Evolutionary conservation across 2,797 vertebrate genomes (phyloP).

Genomic region (Sparidentex hasta): DNA sequence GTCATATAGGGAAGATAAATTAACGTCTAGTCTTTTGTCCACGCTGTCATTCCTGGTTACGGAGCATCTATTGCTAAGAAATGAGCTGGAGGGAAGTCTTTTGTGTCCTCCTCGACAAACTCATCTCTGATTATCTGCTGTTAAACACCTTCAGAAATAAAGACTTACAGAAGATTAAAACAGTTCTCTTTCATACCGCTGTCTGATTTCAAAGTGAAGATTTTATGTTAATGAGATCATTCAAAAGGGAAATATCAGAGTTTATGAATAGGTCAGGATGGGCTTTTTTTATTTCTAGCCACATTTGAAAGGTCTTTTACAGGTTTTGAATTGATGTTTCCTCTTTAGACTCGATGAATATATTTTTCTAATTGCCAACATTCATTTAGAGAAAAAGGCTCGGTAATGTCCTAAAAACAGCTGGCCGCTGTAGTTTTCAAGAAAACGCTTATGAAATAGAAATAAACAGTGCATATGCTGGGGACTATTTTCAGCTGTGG

Average conservation of each 20-base stretch:
- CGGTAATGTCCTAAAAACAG: background rate
- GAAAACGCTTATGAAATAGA: background rate
- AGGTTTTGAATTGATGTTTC: background rate
- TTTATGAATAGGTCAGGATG: background rate
- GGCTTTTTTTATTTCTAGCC: background rate
- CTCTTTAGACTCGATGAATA: no score
- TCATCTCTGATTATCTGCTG: constrained; percentile 52
- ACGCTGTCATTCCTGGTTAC: constrained; percentile 49
- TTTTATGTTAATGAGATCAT: constrained; percentile 11
- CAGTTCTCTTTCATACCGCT: constrained; percentile 6
- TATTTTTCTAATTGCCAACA: background rate
- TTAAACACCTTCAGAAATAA: constrained; percentile 47
- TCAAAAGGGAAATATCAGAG: constrained; percentile 1
- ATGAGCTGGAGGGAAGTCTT: constrained; percentile 50
- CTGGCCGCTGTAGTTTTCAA: background rate
- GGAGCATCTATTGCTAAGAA: constrained; percentile 46
- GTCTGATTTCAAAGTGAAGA: background rate
- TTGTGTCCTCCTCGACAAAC: constrained; percentile 51
- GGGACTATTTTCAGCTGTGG: constrained; percentile 15
- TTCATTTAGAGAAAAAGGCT: background rate
- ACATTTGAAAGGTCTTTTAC: constrained; percentile 3
- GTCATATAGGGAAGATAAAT: constrained; percentile 79
- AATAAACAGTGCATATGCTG: background rate
- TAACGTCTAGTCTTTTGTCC: constrained; percentile 73
- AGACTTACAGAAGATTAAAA: constrained; percentile 16